Percentiles rank a stretch among this genome's conserved stretches.
phyloP scores from a whole-genome alignment of 2,888 invertebrate genomes.

The Macaria notata region DNA sequence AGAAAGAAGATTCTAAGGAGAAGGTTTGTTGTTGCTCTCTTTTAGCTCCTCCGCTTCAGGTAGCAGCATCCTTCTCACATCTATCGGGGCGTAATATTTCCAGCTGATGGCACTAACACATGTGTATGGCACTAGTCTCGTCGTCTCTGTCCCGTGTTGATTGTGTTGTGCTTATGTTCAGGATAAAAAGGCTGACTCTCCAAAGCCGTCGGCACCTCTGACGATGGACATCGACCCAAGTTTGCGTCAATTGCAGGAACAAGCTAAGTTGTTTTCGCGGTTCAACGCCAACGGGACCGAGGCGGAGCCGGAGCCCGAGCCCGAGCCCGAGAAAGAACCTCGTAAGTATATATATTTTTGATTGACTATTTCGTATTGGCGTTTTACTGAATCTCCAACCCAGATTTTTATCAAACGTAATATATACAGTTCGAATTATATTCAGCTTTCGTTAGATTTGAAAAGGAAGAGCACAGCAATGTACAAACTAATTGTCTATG shows the following conservation, averaged over 20 bases:
- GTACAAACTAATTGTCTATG: too few relatives aligned
- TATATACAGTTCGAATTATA: too few relatives aligned
- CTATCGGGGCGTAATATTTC: constrained; percentile 14
- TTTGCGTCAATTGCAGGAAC: constrained; percentile 76
- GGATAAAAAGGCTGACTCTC: constrained; percentile 67
- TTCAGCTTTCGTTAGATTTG: too few relatives aligned
- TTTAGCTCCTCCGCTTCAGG: constrained; percentile 16
- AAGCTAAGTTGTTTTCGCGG: constrained; percentile 78
- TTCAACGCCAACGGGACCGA: constrained; percentile 62
- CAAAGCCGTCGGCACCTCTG: constrained; percentile 67
- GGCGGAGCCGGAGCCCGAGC: constrained; percentile 48
- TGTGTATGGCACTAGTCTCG: constrained; percentile 9
- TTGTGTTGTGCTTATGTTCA: constrained; percentile 33
- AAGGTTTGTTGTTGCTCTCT: constrained; percentile 50
- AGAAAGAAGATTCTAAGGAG: constrained; percentile 64
- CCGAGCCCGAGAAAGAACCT: constrained; percentile 65
- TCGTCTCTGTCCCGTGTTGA: constrained; percentile 7
- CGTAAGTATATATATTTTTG: constrained; percentile 51
- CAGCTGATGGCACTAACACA: constrained; percentile 23
- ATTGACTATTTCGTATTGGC: too few relatives aligned
- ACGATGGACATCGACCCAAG: constrained; percentile 79
- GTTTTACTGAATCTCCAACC: too few relatives aligned
- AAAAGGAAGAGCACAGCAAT: too few relatives aligned
- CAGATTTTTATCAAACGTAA: too few relatives aligned
- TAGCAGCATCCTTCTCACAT: background rate